Evolutionary conservation across 2,113 vertebrate genomes (phyloP).

Genomic region (human): GRCh38 chr12:21109001-21109500

Average conservation of each 20-base stretch:
- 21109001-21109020: not conserved
- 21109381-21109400: not conserved
- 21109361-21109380: not conserved
- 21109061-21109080: not conserved
- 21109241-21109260: not conserved
- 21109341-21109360: not conserved
- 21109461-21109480: not conserved
- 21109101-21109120: not conserved
- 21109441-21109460: not conserved
- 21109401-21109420: not conserved
- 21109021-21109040: not conserved
- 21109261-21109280: not conserved
- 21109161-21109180: not conserved
- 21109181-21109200: not conserved
- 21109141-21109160: not conserved
- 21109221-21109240: not conserved
- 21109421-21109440: not conserved
- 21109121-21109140: not conserved
- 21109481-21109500: not conserved
- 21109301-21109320: not conserved
- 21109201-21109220: not conserved
- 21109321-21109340: not conserved
- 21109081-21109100: not conserved
- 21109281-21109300: not conserved
- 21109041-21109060: not conserved